These are phyloP conservation scores for Leptosomus discolor DNA, from an alignment of 2,113 vertebrate genomes.

Conservation along the genomic window DNA sequence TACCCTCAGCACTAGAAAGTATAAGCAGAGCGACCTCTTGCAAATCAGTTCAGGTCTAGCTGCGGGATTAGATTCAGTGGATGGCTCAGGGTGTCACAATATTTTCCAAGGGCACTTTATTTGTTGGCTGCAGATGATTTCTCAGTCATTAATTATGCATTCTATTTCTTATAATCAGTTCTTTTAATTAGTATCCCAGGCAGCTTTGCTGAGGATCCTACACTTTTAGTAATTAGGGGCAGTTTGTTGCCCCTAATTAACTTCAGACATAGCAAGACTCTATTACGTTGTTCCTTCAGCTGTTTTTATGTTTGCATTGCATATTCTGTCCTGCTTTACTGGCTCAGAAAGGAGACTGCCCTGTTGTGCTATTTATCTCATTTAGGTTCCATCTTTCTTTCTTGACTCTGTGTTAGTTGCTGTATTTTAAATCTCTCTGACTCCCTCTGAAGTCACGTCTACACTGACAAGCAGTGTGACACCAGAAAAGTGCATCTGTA, in stretches of 20 bases:
- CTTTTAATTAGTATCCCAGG: conserved; percentile 49
- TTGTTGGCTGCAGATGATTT: conserved; percentile 23
- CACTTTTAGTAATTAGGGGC: conserved; percentile 45
- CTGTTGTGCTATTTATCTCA: not conserved
- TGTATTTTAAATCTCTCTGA: not conserved
- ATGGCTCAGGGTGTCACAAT: not conserved
- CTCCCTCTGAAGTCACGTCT: not conserved
- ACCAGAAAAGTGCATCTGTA: not conserved
- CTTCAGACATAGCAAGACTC: conserved; percentile 6
- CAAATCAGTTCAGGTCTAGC: not conserved
- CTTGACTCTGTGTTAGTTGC: not conserved
- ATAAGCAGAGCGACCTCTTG: not conserved
- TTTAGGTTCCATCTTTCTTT: not conserved
- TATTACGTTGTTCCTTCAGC: conserved; percentile 16
- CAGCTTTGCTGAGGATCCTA: conserved; percentile 24
- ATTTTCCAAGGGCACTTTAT: conserved; percentile 38
- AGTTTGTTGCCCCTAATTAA: conserved; percentile 58
- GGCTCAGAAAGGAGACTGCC: not conserved
- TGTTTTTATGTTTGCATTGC: conserved; percentile 6
- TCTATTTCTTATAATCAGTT: conserved; percentile 41
- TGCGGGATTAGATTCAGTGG: not conserved
- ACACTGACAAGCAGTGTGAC: not conserved
- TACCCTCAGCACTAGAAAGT: not conserved
- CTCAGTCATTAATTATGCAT: conserved; percentile 53
- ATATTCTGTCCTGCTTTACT: conserved; percentile 15